Base-by-base conservation (phyloP, 1,140 invertebrate species). In the Sinella curviseta region DNA sequence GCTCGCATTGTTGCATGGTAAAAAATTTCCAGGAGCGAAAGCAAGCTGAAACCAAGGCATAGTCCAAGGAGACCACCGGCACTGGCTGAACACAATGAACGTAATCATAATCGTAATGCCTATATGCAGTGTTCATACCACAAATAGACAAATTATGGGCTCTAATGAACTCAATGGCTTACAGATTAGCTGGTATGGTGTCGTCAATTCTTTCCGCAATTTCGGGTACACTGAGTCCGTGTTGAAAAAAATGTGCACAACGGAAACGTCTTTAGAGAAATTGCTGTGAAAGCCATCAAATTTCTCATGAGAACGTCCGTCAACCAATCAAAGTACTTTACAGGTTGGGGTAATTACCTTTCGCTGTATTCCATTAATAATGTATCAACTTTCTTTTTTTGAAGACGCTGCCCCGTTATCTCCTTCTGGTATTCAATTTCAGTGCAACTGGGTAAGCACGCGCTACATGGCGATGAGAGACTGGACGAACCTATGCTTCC, bases 221-320 rank as follows among this genome's bases (percentile, higher is more conserved):
- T 74, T 74, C 16, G 73, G 28, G 30, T 33, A 14, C 16, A 14
- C 30, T n/a, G 73, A 16, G 24, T 30, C 34, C 14, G 12, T 8
- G 2, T 14, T 31, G 24, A 74, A 74, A 35, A 30, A 74, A 12
- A 74, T 31, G 73, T 74, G 73, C 30, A 74, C 28, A 12, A 74
- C 33, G 12, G 73, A 74, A 33, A 74, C 73, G 30, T 74, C 30
- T 14, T 74, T 17, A 48, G 39, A 17, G 4, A 30, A 4, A 30
- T 12, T 14, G 73, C 73, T 30, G 17, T 16, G 4, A 67, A 67
- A 67, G 24, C 24, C 24, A 30, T 24, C 8, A 67, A 74, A 31
- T 74, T 3, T 74, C 3, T 17, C 8, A 12, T 35, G 14, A 33
- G 3, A 4, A 74, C 73, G 24, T 16, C 14, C 30, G 4, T 30